Evolutionary conservation across 1,140 invertebrate genomes (phyloP).

Genomic region (Drosophila ficusphila): DNA sequence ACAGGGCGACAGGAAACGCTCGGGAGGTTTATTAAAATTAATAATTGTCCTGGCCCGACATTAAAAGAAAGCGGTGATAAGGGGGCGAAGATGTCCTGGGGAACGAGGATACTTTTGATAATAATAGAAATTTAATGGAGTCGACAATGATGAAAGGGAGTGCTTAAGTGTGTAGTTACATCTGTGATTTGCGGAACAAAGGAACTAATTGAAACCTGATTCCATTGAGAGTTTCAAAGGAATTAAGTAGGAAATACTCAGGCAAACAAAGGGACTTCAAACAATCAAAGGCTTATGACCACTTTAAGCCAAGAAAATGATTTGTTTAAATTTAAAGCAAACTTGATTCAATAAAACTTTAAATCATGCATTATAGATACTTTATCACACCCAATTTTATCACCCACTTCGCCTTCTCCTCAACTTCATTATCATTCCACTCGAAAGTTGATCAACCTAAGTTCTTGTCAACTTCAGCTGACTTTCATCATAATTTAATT

Average conservation of each 20-base stretch:
- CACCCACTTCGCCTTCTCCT: neutral
- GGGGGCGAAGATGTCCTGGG: constrained; percentile 8
- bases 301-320: neutral
- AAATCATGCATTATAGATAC: neutral
- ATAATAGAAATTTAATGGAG: constrained; percentile 37
- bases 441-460: constrained; percentile 3
- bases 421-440: constrained; percentile 16
- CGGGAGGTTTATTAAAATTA: constrained; percentile 77
- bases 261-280: neutral
- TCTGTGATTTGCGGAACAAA: constrained; percentile 7
- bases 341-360: too few species aligned
- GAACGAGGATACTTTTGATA: constrained; percentile 3
- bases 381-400: neutral
- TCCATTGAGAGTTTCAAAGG: neutral
- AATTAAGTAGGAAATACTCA: neutral
- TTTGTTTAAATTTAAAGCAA: too few species aligned
- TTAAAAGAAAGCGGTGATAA: constrained; percentile 31
- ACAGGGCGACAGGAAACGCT: neutral
- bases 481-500: constrained; percentile 64
- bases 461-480: constrained; percentile 25
- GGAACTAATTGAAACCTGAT: neutral
- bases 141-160: constrained; percentile 17
- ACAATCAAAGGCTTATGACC: neutral
- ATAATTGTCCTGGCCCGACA: constrained; percentile 64
- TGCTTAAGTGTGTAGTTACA: constrained; percentile 2